Evolutionary conservation across 2,797 vertebrate genomes (phyloP).

Genomic region (Typhlichthys eigenmanni): DNA sequence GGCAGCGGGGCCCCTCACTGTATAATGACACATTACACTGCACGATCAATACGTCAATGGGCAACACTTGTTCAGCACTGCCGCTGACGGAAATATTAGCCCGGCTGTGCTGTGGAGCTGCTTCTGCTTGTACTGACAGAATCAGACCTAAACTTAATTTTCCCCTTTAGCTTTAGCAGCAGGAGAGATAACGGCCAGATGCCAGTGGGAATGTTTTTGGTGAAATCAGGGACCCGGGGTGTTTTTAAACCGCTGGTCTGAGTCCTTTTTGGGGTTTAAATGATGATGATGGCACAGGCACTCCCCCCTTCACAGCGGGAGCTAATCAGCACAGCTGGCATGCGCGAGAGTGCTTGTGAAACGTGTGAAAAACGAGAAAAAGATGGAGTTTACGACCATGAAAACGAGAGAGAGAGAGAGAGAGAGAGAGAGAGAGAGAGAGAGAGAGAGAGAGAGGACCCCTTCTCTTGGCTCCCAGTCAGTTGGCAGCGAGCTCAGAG

Average conservation of each 20-base stretch:
- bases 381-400: conserved; percentile 13
- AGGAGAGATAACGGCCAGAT: conserved; percentile 63
- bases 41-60: conserved; percentile 75
- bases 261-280: conserved; percentile 6
- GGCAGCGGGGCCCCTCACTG: conserved; percentile 64
- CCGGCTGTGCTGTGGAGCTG: conserved; percentile 47
- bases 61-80: conserved; percentile 70
- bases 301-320: conserved; percentile 3
- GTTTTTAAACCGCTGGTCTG: no score
- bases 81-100: conserved; percentile 70
- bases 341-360: not conserved
- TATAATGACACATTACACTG: conserved; percentile 75
- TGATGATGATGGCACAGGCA: not conserved
- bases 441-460: not conserved
- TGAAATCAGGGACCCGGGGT: not conserved
- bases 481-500: conserved; percentile 48
- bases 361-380: conserved; percentile 1
- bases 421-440: no score
- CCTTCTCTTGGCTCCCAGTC: conserved; percentile 19
- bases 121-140: conserved; percentile 53
- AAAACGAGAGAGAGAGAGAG: no score
- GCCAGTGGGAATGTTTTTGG: conserved; percentile 43
- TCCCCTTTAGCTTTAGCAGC: conserved; percentile 23
- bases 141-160: conserved; percentile 70
- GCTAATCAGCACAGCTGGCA: conserved; percentile 2